Conservation (phyloP, 2,888 invertebrate species). For the Drosophila atripex region DNA sequence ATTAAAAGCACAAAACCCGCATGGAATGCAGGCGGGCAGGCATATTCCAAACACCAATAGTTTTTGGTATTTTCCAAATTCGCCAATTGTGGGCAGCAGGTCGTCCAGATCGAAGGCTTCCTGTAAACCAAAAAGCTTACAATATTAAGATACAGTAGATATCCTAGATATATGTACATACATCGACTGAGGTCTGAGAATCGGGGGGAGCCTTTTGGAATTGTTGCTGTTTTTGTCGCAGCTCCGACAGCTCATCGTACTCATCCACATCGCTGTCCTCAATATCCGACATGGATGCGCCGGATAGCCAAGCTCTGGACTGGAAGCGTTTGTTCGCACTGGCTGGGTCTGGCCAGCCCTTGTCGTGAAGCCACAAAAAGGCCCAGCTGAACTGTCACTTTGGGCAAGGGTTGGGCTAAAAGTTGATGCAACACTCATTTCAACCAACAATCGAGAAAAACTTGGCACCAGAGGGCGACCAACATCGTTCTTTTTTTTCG, state of each 20-base stretch:
- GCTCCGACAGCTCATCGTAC: slow-evolving; percentile 70
- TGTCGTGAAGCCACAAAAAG: slow-evolving; percentile 33
- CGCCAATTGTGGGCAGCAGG: slow-evolving; percentile 92
- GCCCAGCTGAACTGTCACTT: slow-evolving; percentile 15
- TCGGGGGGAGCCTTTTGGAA: slow-evolving; percentile 44
- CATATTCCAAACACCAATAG: slow-evolving; percentile 93
- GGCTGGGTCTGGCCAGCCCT: slow-evolving; percentile 1
- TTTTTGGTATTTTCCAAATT: slow-evolving; percentile 95
- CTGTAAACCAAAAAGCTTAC: slow-evolving; percentile 51
- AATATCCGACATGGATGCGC: slow-evolving; percentile 60
- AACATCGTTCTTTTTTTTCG: no score
- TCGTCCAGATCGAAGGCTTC: slow-evolving; percentile 91
- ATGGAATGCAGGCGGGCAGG: slow-evolving; percentile 94
- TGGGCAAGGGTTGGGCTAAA: slow-evolving; percentile 21
- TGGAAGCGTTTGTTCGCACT: slow-evolving; percentile 23
- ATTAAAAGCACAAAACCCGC: slow-evolving; percentile 96
- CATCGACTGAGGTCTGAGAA: slow-evolving; percentile 61
- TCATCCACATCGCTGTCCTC: slow-evolving; percentile 69
- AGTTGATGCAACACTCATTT: slow-evolving; percentile 19
- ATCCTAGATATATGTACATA: slow-evolving; percentile 13
- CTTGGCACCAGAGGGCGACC: slow-evolving; percentile 19
- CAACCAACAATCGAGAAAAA: neutral
- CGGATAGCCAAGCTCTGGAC: slow-evolving; percentile 10
- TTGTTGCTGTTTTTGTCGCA: slow-evolving; percentile 47
- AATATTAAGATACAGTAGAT: no score